These are phyloP conservation scores for Thomomys bottae DNA, from an alignment of 2,113 vertebrate species.

Conservation along the genomic window DNA sequence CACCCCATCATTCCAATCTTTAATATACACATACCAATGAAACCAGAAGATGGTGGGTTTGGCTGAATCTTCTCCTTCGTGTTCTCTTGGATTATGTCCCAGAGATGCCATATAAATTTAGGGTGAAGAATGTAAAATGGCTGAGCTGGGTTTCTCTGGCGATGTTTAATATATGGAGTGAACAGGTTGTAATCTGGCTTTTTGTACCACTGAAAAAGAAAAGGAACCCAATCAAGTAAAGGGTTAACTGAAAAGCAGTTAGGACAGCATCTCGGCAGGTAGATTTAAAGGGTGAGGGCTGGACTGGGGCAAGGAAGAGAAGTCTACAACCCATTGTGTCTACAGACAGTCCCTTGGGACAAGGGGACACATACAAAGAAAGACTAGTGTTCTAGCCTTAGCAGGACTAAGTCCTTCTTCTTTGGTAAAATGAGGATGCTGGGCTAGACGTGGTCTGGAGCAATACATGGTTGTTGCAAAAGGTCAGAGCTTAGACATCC, in stretches of 20 bases:
- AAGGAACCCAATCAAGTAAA: neutral
- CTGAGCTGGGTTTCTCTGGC: conserved; percentile 91
- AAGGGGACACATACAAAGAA: neutral
- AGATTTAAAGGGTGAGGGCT: neutral
- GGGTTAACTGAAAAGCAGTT: neutral
- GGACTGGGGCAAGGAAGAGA: neutral
- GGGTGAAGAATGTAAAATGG: conserved; percentile 98
- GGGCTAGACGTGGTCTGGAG: neutral
- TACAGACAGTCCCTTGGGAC: rapidly evolving
- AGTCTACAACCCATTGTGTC: neutral
- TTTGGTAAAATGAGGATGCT: neutral
- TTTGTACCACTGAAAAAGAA: conserved; percentile 92
- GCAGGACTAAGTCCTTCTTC: neutral
- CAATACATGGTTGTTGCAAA: neutral
- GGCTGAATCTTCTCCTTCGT: conserved; percentile 98
- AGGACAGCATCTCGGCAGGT: rapidly evolving
- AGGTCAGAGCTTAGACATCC: neutral
- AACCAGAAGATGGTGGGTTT: conserved; percentile 98
- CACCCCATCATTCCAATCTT: neutral
- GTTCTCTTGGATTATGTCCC: conserved; percentile 98
- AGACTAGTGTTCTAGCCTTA: neutral
- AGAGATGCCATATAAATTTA: conserved; percentile 96
- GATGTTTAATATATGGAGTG: conserved; percentile 92
- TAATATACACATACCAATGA: conserved; percentile 91
- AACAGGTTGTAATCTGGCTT: conserved; percentile 99